These are phyloP conservation scores for Solen grandis DNA, from an alignment of 1,140 invertebrate genomes.

Conservation along the genomic window DNA sequence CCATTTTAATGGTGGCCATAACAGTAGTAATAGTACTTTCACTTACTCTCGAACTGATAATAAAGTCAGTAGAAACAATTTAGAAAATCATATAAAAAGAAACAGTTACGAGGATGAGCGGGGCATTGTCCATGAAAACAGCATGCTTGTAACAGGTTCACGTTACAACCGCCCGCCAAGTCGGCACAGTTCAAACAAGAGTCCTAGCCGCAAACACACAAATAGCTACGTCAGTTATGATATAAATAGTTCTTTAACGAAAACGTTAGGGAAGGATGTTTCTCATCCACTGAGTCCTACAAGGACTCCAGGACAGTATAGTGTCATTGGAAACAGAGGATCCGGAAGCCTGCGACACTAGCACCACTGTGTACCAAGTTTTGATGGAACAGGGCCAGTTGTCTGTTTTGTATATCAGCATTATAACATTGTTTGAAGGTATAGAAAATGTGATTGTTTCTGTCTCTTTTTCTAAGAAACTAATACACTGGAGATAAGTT, in stretches of 20 bases:
- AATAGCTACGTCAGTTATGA: slow-evolving; percentile 51
- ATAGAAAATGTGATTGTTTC: no score
- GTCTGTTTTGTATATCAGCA: neutral
- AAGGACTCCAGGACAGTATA: neutral
- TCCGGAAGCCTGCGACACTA: slow-evolving; percentile 19
- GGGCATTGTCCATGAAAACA: neutral
- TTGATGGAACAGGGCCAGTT: neutral
- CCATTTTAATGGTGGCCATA: slow-evolving; percentile 16
- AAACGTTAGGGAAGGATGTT: slow-evolving; percentile 25
- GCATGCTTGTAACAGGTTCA: neutral
- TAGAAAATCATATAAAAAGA: neutral
- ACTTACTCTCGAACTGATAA: slow-evolving; percentile 21
- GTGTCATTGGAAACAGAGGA: slow-evolving; percentile 31
- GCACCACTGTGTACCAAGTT: neutral
- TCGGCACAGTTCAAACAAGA: slow-evolving; percentile 25
- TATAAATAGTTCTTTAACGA: slow-evolving; percentile 46
- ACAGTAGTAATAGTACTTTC: slow-evolving; percentile 18
- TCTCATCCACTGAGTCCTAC: neutral
- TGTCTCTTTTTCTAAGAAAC: no score
- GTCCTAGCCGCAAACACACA: slow-evolving; percentile 33
- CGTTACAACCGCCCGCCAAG: neutral
- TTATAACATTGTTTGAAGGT: no score
- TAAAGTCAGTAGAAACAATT: slow-evolving; percentile 11
- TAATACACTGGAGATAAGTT: no score
- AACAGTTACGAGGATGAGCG: slow-evolving; percentile 3